Evolutionary conservation across 2,888 invertebrate species (phyloP).

Genomic region (Frankliniella intonsa): DNA sequence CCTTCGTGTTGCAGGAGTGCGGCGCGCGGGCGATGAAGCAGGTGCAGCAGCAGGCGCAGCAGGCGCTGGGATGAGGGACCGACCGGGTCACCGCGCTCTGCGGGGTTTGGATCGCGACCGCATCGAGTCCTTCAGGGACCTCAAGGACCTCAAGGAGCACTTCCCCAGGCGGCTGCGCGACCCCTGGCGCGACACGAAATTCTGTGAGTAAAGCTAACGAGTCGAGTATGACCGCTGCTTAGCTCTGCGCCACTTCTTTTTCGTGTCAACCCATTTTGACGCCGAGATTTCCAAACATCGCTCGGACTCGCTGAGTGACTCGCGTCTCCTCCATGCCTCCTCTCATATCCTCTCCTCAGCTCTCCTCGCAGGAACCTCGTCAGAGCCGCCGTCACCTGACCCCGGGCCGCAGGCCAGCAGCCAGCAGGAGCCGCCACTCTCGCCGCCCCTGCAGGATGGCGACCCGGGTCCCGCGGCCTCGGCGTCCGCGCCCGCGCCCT

Average conservation of each 20-base stretch:
- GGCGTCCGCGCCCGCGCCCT: not conserved
- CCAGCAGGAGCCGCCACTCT: not conserved
- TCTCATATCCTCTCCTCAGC: not conserved
- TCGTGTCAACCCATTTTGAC: too few relatives aligned
- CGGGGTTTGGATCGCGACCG: not conserved
- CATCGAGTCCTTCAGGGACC: not conserved
- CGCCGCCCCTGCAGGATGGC: not conserved
- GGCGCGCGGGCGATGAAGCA: not conserved
- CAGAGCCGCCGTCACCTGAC: not conserved
- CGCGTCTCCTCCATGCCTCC: not conserved
- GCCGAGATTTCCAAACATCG: too few relatives aligned
- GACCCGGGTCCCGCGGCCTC: not conserved
- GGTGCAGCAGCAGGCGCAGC: not conserved
- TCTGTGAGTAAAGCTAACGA: slow-evolving; percentile 9
- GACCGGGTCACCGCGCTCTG: slow-evolving; percentile 3
- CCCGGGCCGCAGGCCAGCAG: not conserved
- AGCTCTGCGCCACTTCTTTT: too few relatives aligned
- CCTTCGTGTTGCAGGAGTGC: not conserved
- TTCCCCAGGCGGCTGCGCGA: not conserved
- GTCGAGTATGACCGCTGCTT: too few relatives aligned
- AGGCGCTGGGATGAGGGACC: slow-evolving; percentile 8
- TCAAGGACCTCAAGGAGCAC: not conserved
- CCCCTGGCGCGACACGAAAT: slow-evolving; percentile 14
- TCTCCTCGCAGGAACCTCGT: not conserved
- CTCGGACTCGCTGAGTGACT: too few relatives aligned